phyloP scores from a whole-genome alignment of 2,113 vertebrate genomes.

The Nothocercus julius region DNA sequence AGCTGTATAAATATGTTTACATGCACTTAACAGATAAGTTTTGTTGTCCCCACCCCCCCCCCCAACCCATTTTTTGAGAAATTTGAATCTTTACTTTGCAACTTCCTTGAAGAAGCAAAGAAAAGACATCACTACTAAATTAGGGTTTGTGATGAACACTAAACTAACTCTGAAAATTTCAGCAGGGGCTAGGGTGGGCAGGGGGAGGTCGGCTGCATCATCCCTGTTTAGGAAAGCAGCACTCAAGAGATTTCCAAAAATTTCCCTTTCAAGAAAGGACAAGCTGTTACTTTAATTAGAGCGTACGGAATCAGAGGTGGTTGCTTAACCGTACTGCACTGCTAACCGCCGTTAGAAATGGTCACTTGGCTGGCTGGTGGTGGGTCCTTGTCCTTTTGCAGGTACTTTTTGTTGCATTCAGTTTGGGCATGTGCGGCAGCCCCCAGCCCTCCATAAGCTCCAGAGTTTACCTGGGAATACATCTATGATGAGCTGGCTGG shows the following conservation, averaged over 20 bases:
- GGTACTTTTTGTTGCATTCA: conserved; percentile 18
- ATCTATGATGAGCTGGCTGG: not conserved
- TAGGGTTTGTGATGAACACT: conserved; percentile 53
- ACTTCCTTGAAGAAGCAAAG: conserved; percentile 45
- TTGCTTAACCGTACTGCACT: conserved; percentile 49
- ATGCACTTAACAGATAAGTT: conserved; percentile 69
- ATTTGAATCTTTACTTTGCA: conserved; percentile 57
- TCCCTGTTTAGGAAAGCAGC: conserved; percentile 19
- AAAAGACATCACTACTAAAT: conserved; percentile 10
- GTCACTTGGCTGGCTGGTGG: conserved; percentile 33
- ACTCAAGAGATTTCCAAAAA: not conserved
- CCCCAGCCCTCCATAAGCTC: not conserved
- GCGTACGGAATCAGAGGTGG: conserved; percentile 24
- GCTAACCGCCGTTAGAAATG: conserved; percentile 9
- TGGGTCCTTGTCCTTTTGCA: conserved; percentile 18
- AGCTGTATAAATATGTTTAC: conserved; percentile 72
- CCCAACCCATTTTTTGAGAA: conserved; percentile 28
- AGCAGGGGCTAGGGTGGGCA: not conserved
- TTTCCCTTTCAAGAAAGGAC: conserved; percentile 77
- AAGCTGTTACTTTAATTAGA: conserved; percentile 66
- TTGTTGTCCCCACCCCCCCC: not conserved
- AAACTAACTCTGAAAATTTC: not conserved
- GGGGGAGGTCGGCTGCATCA: not conserved
- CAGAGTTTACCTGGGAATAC: conserved; percentile 14
- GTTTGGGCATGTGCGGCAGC: conserved; percentile 13